A percentile compares a stretch with the other conserved stretches of the same genome.
phyloP scores from a whole-genome alignment of 2,888 invertebrate genomes.

The Microctonus hyperodae region DNA sequence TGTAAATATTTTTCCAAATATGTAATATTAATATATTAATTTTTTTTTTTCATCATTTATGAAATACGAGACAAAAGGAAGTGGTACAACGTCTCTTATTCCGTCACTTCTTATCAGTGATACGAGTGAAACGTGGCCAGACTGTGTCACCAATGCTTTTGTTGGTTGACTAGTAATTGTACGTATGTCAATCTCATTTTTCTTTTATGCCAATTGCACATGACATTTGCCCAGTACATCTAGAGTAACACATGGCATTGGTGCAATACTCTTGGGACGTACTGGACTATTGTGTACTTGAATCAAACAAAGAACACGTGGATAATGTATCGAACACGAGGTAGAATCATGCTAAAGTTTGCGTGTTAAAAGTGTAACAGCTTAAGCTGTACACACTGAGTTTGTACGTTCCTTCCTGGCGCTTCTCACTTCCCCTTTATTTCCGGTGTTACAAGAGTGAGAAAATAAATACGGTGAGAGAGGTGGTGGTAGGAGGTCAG shows the following conservation, averaged over 20 bases:
- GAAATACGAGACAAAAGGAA: constrained; percentile 8
- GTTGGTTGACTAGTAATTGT: constrained; percentile 1
- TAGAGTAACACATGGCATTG: not conserved
- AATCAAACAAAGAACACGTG: constrained; percentile 34
- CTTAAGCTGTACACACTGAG: not conserved
- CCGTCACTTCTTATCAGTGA: constrained; percentile 25
- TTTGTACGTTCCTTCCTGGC: constrained; percentile 8
- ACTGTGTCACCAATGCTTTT: not conserved
- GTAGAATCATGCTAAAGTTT: constrained; percentile 19
- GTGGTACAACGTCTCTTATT: not conserved
- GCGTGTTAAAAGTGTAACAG: constrained; percentile 28
- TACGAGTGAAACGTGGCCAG: constrained; percentile 17
- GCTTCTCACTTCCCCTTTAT: constrained; percentile 25
- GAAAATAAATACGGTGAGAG: constrained; percentile 36
- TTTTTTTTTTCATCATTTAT: too few species aligned
- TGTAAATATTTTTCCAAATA: too few species aligned
- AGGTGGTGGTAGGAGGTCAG: constrained; percentile 13
- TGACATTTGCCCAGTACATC: not conserved
- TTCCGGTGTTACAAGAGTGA: constrained; percentile 30
- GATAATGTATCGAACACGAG: constrained; percentile 32
- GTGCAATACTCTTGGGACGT: not conserved
- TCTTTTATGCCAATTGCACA: not conserved
- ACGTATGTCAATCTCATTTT: constrained; percentile 11
- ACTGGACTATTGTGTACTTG: constrained; percentile 11
- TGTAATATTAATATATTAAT: too few species aligned